Percentiles rank a stretch among this genome's conserved stretches.
These are phyloP conservation scores for Tautogolabrus adspersus DNA, from an alignment of 2,113 vertebrate genomes.

Conservation along the genomic window DNA sequence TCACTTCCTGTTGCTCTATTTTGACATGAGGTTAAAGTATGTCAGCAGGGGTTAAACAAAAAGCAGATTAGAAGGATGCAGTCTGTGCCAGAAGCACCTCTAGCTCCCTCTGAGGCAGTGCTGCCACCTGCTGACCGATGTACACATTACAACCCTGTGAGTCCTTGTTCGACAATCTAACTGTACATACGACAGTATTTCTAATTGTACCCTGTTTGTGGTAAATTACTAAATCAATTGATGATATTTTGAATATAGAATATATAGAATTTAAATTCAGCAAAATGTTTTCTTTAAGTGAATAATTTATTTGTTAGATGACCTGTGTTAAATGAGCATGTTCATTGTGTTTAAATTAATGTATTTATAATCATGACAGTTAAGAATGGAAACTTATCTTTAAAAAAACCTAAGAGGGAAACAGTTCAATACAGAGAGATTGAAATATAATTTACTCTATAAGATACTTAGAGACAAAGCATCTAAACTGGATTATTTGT, in stretches of 20 bases:
- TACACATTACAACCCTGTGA: neutral
- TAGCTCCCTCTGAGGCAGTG: conserved; percentile 16
- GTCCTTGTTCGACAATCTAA: neutral
- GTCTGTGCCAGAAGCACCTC: conserved; percentile 15
- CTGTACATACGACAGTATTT: neutral
- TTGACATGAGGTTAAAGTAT: conserved; percentile 44
- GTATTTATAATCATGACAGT: too few relatives aligned
- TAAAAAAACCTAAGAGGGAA: too few relatives aligned
- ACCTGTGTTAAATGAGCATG: too few relatives aligned
- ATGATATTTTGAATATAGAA: too few relatives aligned
- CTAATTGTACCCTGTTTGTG: neutral
- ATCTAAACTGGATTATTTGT: neutral
- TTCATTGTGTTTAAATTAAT: too few relatives aligned
- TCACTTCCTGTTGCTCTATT: conserved; percentile 38
- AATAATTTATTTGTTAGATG: neutral
- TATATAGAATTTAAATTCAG: neutral
- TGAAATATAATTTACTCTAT: too few relatives aligned
- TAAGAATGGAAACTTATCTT: too few relatives aligned
- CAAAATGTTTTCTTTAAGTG: neutral
- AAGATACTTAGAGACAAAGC: neutral
- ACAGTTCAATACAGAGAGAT: too few relatives aligned
- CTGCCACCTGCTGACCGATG: conserved; percentile 65
- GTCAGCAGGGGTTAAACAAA: conserved; percentile 27
- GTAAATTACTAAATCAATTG: too few relatives aligned
- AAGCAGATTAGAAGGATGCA: conserved; percentile 58